Evolutionary conservation across 2,113 vertebrate genomes (phyloP).

Genomic region (Gorsachius goisagi): DNA sequence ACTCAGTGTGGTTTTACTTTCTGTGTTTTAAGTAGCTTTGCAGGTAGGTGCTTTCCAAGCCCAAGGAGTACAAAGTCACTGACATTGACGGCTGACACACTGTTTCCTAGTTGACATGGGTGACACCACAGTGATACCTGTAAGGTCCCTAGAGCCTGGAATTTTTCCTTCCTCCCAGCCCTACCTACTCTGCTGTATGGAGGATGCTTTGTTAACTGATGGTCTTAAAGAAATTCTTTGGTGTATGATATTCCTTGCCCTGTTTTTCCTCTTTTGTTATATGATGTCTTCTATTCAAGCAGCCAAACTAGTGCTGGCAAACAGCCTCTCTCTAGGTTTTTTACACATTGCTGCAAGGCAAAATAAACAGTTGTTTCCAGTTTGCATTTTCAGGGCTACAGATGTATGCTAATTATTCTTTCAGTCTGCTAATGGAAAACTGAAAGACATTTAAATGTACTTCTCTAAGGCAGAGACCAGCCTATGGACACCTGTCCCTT

Average conservation of each 20-base stretch:
- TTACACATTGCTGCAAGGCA: conserved; percentile 39
- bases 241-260: background rate
- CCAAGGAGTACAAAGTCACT: background rate
- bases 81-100: background rate
- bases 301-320: conserved; percentile 43
- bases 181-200: background rate
- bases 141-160: background rate
- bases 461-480: background rate
- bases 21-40: background rate
- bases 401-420: conserved; percentile 42
- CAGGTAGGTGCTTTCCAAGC: background rate
- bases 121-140: background rate
- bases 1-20: background rate
- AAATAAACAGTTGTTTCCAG: conserved; percentile 60
- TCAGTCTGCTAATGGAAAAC: conserved; percentile 1
- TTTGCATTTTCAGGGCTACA: conserved; percentile 16
- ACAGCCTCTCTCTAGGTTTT: conserved; percentile 41
- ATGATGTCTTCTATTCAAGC: conserved; percentile 9
- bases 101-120: background rate
- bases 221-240: background rate
- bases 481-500: background rate
- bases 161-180: background rate
- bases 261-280: background rate
- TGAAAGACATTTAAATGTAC: conserved; percentile 11
- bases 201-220: background rate